Evolutionary conservation across 2,113 vertebrate genomes (phyloP).

Genomic region (Hippopotamus amphibius): DNA sequence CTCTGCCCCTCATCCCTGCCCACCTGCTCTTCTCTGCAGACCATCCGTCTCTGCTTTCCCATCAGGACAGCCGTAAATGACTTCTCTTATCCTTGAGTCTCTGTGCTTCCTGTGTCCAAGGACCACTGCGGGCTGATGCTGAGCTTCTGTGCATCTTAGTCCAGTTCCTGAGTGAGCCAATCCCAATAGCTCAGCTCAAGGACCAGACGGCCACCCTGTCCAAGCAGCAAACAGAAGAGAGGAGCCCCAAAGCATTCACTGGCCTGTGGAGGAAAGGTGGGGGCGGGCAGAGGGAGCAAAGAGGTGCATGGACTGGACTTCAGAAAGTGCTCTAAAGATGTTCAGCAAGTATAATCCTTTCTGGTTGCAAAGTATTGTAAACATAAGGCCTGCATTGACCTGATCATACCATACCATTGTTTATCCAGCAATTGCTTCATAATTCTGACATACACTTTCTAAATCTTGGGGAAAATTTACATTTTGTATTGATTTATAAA

Average conservation of each 20-base stretch:
- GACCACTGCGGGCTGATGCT: too few species aligned
- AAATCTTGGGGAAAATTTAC: not conserved
- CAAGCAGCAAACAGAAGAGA: not conserved
- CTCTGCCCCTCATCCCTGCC: not conserved
- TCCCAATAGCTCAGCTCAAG: not conserved
- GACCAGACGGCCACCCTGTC: not conserved
- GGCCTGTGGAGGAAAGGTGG: not conserved
- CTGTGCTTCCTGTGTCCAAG: not conserved
- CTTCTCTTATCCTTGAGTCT: not conserved
- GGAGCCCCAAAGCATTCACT: not conserved
- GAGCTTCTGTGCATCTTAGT: not conserved
- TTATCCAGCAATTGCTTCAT: not conserved
- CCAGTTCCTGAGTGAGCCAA: not conserved
- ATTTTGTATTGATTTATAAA: not conserved
- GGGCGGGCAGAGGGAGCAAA: not conserved
- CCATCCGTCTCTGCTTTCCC: not conserved
- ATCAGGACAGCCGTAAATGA: accelerated
- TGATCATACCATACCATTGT: not conserved
- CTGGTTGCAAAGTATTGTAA: not conserved
- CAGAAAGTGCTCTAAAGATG: not conserved
- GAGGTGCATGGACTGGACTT: not conserved
- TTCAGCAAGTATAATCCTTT: not conserved
- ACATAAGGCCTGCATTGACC: not conserved
- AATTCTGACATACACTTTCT: not conserved
- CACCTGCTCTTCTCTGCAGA: not conserved